phyloP scores from a whole-genome alignment of 2,888 invertebrate species.

The Liopterus haemorrhoidalis region DNA sequence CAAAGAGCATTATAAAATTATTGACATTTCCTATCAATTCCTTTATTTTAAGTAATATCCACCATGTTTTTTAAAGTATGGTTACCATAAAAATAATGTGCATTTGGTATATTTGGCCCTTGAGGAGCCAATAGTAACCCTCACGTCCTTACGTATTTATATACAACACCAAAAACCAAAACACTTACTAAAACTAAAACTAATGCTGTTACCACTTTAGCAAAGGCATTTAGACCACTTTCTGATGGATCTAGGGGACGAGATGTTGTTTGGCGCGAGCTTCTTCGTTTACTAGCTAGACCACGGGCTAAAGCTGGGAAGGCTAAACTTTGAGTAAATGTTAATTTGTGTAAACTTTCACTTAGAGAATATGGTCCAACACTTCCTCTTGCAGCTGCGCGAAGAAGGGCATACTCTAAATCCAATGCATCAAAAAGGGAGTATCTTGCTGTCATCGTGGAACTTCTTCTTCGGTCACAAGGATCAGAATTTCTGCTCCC shows the following conservation, averaged over 20 bases:
- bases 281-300: slow-evolving; percentile 56
- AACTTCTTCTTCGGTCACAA: slow-evolving; percentile 51
- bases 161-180: slow-evolving; percentile 66
- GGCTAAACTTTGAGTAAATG: slow-evolving; percentile 67
- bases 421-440: slow-evolving; percentile 67
- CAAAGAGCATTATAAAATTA: too few relatives aligned
- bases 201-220: slow-evolving; percentile 64
- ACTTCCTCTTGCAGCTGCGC: slow-evolving; percentile 64
- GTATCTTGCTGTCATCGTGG: slow-evolving; percentile 56
- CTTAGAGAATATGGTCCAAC: slow-evolving; percentile 66
- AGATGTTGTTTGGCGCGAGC: slow-evolving; percentile 46
- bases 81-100: too few relatives aligned
- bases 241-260: slow-evolving; percentile 57
- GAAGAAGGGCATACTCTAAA: slow-evolving; percentile 61
- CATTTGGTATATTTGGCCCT: slow-evolving; percentile 38
- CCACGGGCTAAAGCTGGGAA: slow-evolving; percentile 67
- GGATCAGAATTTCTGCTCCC: slow-evolving; percentile 42
- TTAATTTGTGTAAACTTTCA: slow-evolving; percentile 65
- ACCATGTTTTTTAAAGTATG: too few relatives aligned
- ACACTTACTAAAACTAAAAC: slow-evolving; percentile 64
- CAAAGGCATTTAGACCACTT: slow-evolving; percentile 63
- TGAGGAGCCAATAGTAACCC: slow-evolving; percentile 65
- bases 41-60: too few relatives aligned
- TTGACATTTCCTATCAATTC: too few relatives aligned
- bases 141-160: slow-evolving; percentile 71